Conservation (phyloP, 2,888 invertebrate genomes). For the Megastigmus dorsalis region DNA sequence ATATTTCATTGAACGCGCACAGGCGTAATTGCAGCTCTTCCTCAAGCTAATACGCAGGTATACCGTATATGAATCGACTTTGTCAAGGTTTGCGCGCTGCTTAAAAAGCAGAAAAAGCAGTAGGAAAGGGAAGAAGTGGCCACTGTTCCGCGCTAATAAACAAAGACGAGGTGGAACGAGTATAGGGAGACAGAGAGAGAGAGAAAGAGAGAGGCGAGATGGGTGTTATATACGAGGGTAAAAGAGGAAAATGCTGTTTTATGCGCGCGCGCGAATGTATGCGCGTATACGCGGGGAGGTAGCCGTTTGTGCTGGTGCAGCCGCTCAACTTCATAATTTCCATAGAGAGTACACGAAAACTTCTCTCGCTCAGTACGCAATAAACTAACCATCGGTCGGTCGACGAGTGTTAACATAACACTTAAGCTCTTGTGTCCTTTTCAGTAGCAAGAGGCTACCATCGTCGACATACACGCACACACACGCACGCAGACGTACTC, state of each 20-base stretch:
- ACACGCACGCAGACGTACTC: not conserved
- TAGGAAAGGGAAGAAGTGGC: too few species aligned
- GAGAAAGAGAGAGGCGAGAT: not conserved
- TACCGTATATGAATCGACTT: too few species aligned
- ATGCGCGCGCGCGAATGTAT: too few species aligned
- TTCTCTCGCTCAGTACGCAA: not conserved
- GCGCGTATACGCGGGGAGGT: not conserved
- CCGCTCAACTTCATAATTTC: slow-evolving; percentile 4
- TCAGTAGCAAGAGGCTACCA: too few species aligned
- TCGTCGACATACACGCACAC: not conserved
- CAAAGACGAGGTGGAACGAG: too few species aligned
- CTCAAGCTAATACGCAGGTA: too few species aligned
- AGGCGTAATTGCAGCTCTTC: slow-evolving; percentile 20
- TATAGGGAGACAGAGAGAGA: slow-evolving; percentile 12
- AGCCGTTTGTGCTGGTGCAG: too few species aligned
- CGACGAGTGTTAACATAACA: slow-evolving; percentile 30
- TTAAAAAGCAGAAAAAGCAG: too few species aligned
- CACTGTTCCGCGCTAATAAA: too few species aligned
- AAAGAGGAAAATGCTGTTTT: not conserved
- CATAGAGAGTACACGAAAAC: not conserved
- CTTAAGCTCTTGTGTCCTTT: slow-evolving; percentile 24
- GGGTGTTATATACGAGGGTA: too few species aligned
- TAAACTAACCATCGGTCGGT: slow-evolving; percentile 19
- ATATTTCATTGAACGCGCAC: slow-evolving; percentile 8
- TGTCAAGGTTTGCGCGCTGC: too few species aligned